Conservation (phyloP, 2,888 invertebrate genomes). For the Cylindroiulus punctatus region DNA sequence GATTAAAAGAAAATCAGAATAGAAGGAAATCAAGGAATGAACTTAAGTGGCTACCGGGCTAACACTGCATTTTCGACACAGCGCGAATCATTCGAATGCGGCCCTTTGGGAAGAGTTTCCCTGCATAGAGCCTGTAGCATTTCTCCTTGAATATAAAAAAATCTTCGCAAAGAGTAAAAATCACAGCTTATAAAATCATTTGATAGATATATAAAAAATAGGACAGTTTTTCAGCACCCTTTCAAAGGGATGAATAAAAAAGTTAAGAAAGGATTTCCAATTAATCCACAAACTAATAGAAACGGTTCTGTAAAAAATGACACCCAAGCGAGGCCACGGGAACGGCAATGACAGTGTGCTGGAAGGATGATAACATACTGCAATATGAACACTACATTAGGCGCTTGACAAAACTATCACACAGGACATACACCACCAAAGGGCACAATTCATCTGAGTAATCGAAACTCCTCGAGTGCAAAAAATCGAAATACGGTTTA, state of each 20-base stretch:
- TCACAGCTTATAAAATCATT: slow-evolving; percentile 38
- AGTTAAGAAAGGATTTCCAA: slow-evolving; percentile 7
- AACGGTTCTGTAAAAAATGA: neutral
- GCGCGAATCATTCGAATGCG: neutral
- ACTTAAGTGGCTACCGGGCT: neutral
- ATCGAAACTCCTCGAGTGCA: neutral
- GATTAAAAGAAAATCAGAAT: neutral
- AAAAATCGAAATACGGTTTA: slow-evolving; percentile 6
- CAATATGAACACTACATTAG: slow-evolving; percentile 26
- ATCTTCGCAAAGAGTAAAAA: slow-evolving; percentile 34
- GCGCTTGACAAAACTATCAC: slow-evolving; percentile 7
- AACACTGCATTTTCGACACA: neutral
- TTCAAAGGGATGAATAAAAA: slow-evolving; percentile 19
- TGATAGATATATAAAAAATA: slow-evolving; percentile 30
- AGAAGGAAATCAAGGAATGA: slow-evolving; percentile 4
- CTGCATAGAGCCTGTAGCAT: neutral
- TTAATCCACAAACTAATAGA: slow-evolving; percentile 21
- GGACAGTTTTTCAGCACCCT: slow-evolving; percentile 12
- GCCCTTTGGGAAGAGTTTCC: neutral
- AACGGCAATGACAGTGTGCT: slow-evolving; percentile 3
- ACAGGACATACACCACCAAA: neutral
- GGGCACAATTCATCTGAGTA: neutral
- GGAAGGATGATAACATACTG: neutral
- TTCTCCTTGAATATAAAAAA: slow-evolving; percentile 36
- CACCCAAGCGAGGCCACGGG: neutral